Evolutionary conservation across 2,888 invertebrate species (phyloP).

Genomic region (Temnothorax ravouxi): DNA sequence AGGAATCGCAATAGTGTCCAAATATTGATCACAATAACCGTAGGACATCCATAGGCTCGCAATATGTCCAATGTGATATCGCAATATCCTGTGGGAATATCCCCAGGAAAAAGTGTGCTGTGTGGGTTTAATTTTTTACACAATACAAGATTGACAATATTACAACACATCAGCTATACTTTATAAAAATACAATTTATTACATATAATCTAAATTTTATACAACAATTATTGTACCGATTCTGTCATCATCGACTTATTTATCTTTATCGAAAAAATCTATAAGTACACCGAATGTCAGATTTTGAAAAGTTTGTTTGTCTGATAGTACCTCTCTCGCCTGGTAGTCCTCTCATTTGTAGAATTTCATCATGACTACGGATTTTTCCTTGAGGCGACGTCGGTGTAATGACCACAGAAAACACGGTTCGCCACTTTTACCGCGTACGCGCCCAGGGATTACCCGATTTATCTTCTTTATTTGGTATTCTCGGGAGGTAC

Average conservation of each 20-base stretch:
- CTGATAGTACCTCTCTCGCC: neutral
- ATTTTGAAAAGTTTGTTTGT: neutral
- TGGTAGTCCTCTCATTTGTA: slow-evolving; percentile 15
- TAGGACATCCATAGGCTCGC: too few relatives aligned
- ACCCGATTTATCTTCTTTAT: slow-evolving; percentile 75
- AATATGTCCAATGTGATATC: too few relatives aligned
- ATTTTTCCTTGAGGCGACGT: slow-evolving; percentile 33
- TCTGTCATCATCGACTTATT: neutral
- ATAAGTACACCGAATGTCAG: neutral
- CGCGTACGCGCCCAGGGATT: slow-evolving; percentile 58
- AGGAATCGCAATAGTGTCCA: too few relatives aligned
- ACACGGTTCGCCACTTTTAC: slow-evolving; percentile 68
- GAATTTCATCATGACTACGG: slow-evolving; percentile 27
- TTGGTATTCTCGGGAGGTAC: slow-evolving; percentile 31
- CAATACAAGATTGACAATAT: neutral
- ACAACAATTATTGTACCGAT: neutral
- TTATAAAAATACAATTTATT: neutral
- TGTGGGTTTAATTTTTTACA: neutral
- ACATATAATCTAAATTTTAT: neutral
- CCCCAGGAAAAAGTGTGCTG: too few relatives aligned
- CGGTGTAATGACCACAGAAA: slow-evolving; percentile 52
- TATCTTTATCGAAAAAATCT: neutral
- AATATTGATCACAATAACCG: too few relatives aligned
- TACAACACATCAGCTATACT: neutral
- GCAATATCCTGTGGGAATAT: too few relatives aligned